Conservation (phyloP, 2,113 vertebrate species). For the Pygathrix nemaeus region DNA sequence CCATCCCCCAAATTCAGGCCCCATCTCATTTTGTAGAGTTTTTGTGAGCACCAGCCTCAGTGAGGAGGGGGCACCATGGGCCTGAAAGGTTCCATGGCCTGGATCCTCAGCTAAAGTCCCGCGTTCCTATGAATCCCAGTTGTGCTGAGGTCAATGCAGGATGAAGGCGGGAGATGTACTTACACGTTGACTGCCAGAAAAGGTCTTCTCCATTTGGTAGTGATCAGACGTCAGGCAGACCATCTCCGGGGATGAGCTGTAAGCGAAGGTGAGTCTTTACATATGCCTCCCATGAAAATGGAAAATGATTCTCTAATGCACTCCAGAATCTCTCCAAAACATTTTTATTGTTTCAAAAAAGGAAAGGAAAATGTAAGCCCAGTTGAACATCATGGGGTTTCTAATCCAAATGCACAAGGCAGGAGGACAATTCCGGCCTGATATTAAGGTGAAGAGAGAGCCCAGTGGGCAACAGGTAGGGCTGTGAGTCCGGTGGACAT, state of each 20-base stretch:
- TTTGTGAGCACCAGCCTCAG: neutral
- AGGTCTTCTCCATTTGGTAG: conserved; percentile 53
- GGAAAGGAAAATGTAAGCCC: neutral
- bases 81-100: neutral
- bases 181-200: conserved; percentile 30
- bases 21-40: neutral
- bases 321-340: conserved; percentile 70
- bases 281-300: conserved; percentile 66
- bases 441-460: neutral
- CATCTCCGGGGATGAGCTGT: conserved; percentile 68
- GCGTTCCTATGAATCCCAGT: neutral
- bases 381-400: neutral
- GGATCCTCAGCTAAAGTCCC: neutral
- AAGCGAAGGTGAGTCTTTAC: conserved; percentile 77
- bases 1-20: neutral
- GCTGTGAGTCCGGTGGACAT: neutral
- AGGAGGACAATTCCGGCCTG: neutral
- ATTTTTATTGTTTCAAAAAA: conserved; percentile 38
- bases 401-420: neutral
- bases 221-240: conserved; percentile 65
- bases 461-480: neutral
- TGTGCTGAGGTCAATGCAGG: conserved; percentile 35
- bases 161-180: conserved; percentile 39
- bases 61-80: neutral
- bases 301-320: conserved; percentile 69